Evolutionary conservation across 53 echinoderm and acorn worm species (phyloP), one percentile per base, ranked within the genome.

Genomic region (Stichopus horrens): DNA sequence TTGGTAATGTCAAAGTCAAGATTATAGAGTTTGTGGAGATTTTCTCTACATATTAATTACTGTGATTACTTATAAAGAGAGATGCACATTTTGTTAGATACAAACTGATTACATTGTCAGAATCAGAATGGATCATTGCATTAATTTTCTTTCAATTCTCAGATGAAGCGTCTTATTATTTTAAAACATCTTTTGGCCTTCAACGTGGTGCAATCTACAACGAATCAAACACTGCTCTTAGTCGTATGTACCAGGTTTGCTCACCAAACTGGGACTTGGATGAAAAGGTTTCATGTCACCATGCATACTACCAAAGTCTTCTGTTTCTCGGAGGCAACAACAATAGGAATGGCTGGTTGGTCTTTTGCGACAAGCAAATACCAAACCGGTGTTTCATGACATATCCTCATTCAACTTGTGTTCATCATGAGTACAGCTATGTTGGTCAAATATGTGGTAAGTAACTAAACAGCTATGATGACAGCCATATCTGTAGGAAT

Each of bases 371-470:
- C 21, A 23, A 56, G 13, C 8, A 5, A 58, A 8, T 21, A 56
- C 8, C 21, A 21, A 58, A 57, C 18, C 58, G 8, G 58, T 81
- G 81, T 81, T 58, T 56, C 57, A 54, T 81, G 81, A 81, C 81
- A 56, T 22, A 55, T 10, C 81, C 81, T 9, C 20, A 81, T 11
- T 81, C 81, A 7, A 21, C 9, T 8, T 57, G 81, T 22, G 18
- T 81, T 20, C 21, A 16, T 21, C 57, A 58, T 21, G 53, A 21
- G 55, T 54, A 21, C 5, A 58, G 4, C 54, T 81, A 81, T 81
- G 81, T 56, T 19, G 81, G 81, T 20, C 56, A 81, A 21, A 81
- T 81, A 57, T 81, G 81, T 81, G 81, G 81, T 81, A 81, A 81
- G 81, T 53, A 21, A 21, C n/a, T 53, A 21, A 5, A 37, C 37